Base-by-base conservation (phyloP, 2,113 vertebrate genomes). In the Pipa parva region DNA sequence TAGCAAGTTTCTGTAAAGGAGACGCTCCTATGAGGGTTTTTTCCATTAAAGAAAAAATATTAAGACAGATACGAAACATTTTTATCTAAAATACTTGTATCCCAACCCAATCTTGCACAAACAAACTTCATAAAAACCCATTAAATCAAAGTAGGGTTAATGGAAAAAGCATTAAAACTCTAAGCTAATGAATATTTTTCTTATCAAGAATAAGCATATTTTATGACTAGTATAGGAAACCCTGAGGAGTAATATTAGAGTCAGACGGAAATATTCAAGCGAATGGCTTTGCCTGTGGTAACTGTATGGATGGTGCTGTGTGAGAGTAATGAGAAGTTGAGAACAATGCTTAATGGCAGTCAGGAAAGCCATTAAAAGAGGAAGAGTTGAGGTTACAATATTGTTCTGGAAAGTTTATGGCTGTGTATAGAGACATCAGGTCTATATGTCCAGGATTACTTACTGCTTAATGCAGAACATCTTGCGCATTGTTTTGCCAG, bases 351-450 rank as follows among this genome's bases (percentile, higher is more conserved):
- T 70, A 85, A 85, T 84, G 79, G 81, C 75, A 49, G 0, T 6
- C 77, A 74, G 76, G 76, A 79, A 85, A 84, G 81, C 84, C 76
- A 85, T 85, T 85, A 85, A 78, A 82, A 77, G 80, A 82, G 81
- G 82, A 83, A 84, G 84, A 83, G 72, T 80, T 83, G 82, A 84
- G 82, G 82, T 85, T 84, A 84, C 75, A 80, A 48, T 72, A 77
- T 76, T 61, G 77, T 81, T 73, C 79, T 82, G 84, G 72, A 82
- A 80, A 81, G 78, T 84, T 82, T 84, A 83, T 85, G 81, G 81
- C 84, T 83, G 84, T 77, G 81, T 81, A 72, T 15, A 85, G 84
- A 85, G 84, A 85, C 84, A 83, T 75, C 79, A 73, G 84, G 84
- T 85, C 82, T 85, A 78, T 81, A 58, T 75, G 83, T 83, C 79